Conservation (phyloP, 2,113 vertebrate genomes). For the Nesoenas mayeri region DNA sequence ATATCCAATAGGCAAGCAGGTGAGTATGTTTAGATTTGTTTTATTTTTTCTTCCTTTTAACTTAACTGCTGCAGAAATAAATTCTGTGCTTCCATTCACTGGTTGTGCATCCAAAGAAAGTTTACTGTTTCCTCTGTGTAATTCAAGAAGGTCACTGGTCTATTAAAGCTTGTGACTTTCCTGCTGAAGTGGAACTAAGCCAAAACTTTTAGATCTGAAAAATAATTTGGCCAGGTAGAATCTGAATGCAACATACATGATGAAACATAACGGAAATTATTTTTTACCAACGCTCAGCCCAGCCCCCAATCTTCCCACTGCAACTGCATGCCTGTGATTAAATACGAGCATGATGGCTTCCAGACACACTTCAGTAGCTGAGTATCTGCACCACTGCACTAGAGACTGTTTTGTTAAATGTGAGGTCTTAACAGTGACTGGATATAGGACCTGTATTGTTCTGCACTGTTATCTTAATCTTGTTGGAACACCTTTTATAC, state of each 20-base stretch:
- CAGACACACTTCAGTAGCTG: not conserved
- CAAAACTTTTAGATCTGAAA: not conserved
- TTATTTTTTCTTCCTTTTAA: not conserved
- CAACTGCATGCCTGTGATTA: not conserved
- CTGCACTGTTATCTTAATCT: not conserved
- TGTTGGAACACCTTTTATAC: not conserved
- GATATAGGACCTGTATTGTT: not conserved
- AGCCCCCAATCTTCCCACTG: not conserved
- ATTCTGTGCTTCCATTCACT: not conserved
- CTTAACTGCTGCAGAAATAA: not conserved
- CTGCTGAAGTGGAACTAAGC: not conserved
- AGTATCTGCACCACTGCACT: not conserved
- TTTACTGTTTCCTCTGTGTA: not conserved
- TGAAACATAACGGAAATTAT: not conserved
- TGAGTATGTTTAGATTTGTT: not conserved
- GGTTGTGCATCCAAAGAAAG: not conserved
- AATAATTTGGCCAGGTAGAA: not conserved
- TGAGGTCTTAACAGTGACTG: not conserved
- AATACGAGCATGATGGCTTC: not conserved
- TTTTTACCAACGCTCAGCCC: not conserved
- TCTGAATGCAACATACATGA: fast-evolving
- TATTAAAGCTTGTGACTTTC: not conserved
- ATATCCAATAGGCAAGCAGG: not conserved
- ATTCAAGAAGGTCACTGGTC: not conserved
- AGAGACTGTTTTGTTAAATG: not conserved